These are phyloP conservation scores for Lycophotia porphyrea DNA, from an alignment of 2,888 invertebrate genomes.

Conservation along the genomic window DNA sequence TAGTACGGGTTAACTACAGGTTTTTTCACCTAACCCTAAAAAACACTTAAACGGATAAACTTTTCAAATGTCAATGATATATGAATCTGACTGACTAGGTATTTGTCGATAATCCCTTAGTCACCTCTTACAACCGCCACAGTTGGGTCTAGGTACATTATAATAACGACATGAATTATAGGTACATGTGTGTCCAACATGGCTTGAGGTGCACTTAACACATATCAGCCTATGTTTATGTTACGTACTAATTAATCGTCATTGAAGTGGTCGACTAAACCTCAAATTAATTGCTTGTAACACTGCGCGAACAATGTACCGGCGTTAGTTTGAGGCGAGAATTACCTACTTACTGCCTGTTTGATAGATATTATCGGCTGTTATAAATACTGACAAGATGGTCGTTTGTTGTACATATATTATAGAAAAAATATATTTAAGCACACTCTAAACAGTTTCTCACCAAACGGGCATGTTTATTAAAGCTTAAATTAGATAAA, in stretches of 20 bases:
- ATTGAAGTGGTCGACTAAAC: slow-evolving; percentile 50
- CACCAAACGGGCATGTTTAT: not conserved
- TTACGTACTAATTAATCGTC: slow-evolving; percentile 56
- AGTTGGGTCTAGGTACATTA: not conserved
- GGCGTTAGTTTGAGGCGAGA: not conserved
- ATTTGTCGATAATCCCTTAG: not conserved
- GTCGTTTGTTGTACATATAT: not conserved
- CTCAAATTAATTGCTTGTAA: slow-evolving; percentile 54
- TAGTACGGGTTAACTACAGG: too few relatives aligned
- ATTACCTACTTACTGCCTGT: not conserved
- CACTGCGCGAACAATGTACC: slow-evolving; percentile 16
- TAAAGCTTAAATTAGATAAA: not conserved
- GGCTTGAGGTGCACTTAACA: slow-evolving; percentile 22
- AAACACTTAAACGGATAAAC: not conserved
- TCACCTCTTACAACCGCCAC: not conserved
- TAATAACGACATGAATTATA: slow-evolving; percentile 18
- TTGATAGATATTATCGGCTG: not conserved
- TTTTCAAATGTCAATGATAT: not conserved
- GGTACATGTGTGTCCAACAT: slow-evolving; percentile 1
- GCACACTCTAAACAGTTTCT: not conserved
- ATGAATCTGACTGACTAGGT: not conserved
- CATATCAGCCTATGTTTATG: slow-evolving; percentile 32
- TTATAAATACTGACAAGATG: not conserved
- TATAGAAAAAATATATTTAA: not conserved
- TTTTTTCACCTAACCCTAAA: not conserved